Evolutionary conservation across 2,797 vertebrate genomes (phyloP), one percentile per base, ranked within the genome.

Genomic region (Morelia viridis): DNA sequence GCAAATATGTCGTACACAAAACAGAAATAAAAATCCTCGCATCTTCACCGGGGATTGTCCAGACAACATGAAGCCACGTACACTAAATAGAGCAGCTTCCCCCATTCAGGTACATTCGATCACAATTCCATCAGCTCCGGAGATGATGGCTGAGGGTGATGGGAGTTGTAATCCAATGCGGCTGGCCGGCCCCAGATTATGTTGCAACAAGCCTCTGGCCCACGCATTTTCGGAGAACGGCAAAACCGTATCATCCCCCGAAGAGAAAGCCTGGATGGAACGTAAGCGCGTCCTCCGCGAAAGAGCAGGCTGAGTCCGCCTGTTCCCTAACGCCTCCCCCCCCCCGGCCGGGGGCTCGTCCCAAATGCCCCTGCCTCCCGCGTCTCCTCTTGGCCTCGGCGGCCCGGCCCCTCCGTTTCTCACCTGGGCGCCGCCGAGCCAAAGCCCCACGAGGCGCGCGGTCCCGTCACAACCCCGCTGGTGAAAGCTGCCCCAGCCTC

Each of bases 341-440:
- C 19, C 53, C n/a, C 53, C 50, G 85, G 19, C 56, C 85, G 17
- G 28, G 9, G 31, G 56, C 56, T 53, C 11, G 15, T 19, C 53
- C 26, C 84, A 57, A 85, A 3, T 2, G 58, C n/a, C 12, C 57
- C 86, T 41, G 86, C 58, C 58, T 15, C 86, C 22, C 9, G 9
- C 31, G 22, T 10, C 4, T 24, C 19, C 60, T 0, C 22, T 41
- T 15, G 53, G 31, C 41, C 5, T 17, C 6, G 41, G 41, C 61
- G 17, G 22, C 26, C 57, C 85, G n/a, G 31, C 15, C 17, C 85
- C 53, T 56, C 85, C 56, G 17, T 19, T 22, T 15, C 92, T 92
- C 89, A 92, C 92, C 91, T 90, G 91, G 64, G 8, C 35, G 56
- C 56, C 9, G 83, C 35, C 56, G 57, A 35, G n/a, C 41, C 19